These are phyloP conservation scores for Acanthisitta chloris DNA, from an alignment of 2,113 vertebrate species.

Conservation along the genomic window DNA sequence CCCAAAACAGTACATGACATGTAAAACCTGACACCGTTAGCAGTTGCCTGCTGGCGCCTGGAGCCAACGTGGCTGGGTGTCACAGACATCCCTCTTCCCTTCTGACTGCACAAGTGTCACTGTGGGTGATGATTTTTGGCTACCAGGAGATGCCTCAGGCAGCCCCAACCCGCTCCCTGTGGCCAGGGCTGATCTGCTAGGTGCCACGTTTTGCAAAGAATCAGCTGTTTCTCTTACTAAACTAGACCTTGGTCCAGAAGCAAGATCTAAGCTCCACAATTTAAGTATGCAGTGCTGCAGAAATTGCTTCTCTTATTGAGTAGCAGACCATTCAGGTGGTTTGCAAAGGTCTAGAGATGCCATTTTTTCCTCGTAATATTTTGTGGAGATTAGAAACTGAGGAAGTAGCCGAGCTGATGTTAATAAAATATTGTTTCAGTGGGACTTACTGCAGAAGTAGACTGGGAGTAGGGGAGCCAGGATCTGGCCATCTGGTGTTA, in stretches of 20 bases:
- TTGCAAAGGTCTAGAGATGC: neutral
- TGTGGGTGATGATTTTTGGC: rapidly evolving
- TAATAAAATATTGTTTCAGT: neutral
- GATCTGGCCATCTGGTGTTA: neutral
- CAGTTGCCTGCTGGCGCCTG: rapidly evolving
- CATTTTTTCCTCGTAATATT: neutral
- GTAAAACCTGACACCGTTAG: rapidly evolving
- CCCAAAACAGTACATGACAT: rapidly evolving
- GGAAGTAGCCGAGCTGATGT: neutral
- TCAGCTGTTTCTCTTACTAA: rapidly evolving
- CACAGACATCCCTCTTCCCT: neutral
- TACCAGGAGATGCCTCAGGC: neutral
- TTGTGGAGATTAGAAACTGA: neutral
- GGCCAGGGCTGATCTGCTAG: neutral
- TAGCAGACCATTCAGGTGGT: neutral
- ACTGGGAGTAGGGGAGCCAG: neutral
- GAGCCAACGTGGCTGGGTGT: neutral
- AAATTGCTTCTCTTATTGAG: neutral
- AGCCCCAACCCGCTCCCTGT: rapidly evolving
- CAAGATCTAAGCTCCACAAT: rapidly evolving
- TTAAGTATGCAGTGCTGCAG: neutral
- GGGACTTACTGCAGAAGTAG: neutral
- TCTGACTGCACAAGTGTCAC: rapidly evolving
- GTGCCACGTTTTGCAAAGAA: neutral
- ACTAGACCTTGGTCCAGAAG: neutral